phyloP scores from a whole-genome alignment of 2,797 vertebrate species.

The Hafferia zeledoni region DNA sequence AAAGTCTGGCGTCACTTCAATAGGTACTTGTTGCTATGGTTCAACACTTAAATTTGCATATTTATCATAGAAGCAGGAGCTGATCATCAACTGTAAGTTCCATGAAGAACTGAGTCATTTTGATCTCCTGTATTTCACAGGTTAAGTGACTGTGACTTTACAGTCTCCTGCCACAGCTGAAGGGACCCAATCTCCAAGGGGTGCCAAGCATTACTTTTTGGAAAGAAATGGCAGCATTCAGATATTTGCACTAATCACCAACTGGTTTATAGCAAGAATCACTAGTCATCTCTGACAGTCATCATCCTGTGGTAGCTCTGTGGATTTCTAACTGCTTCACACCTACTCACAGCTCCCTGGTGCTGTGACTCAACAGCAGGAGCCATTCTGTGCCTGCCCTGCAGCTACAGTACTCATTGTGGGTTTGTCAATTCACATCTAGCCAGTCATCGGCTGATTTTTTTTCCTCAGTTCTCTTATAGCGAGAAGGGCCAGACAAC shows the following conservation, averaged over 20 bases:
- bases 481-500: not conserved
- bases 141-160: not conserved
- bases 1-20: not conserved
- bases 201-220: not conserved
- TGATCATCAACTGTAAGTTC: not conserved
- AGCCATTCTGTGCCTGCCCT: not conserved
- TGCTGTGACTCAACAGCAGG: conserved; percentile 35
- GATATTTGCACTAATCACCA: not conserved
- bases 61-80: not conserved
- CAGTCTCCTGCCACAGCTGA: not conserved
- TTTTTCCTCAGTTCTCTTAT: not conserved
- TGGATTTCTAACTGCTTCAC: not conserved
- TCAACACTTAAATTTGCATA: not conserved
- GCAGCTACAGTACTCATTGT: not conserved
- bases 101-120: not conserved
- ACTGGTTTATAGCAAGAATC: not conserved
- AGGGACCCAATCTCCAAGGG: not conserved
- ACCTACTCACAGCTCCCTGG: not conserved
- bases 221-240: not conserved
- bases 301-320: not conserved
- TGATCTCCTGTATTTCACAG: not conserved
- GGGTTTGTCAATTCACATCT: not conserved
- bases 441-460: not conserved
- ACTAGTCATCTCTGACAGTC: not conserved
- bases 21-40: not conserved